Percentiles rank a stretch among this genome's conserved stretches.
These are phyloP conservation scores for Leptinotarsa juncta DNA, from an alignment of 2,888 invertebrate species.

Conservation along the genomic window DNA sequence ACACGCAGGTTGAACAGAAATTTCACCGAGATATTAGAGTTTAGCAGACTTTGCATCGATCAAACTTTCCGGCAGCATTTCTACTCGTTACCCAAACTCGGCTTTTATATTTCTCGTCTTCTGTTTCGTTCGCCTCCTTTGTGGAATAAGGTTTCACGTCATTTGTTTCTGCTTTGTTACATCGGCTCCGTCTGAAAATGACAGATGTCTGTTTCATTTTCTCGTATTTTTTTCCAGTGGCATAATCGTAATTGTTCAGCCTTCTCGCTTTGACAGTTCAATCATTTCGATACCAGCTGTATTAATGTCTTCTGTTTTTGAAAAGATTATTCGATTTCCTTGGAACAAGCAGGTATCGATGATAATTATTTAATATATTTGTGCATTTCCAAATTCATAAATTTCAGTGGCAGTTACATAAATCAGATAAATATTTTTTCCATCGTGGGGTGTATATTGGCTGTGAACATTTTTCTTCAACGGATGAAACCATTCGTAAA, in stretches of 20 bases:
- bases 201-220: slow-evolving; percentile 32
- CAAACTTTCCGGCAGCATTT: not conserved
- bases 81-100: slow-evolving; percentile 13
- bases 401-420: too few relatives aligned
- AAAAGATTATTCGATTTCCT: slow-evolving; percentile 17
- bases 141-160: slow-evolving; percentile 29
- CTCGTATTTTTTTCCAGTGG: slow-evolving; percentile 28
- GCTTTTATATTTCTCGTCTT: slow-evolving; percentile 16
- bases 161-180: slow-evolving; percentile 38
- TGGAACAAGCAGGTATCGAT: not conserved
- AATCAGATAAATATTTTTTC: too few relatives aligned
- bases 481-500: too few relatives aligned
- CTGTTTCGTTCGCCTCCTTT: slow-evolving; percentile 26
- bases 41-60: slow-evolving; percentile 20
- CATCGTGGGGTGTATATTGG: too few relatives aligned
- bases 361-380: not conserved
- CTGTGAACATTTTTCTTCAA: too few relatives aligned
- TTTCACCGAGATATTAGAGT: slow-evolving; percentile 33
- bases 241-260: slow-evolving; percentile 29
- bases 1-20: slow-evolving; percentile 20
- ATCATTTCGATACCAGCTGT: slow-evolving; percentile 31
- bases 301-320: slow-evolving; percentile 18
- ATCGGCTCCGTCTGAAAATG: slow-evolving; percentile 30
- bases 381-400: too few relatives aligned
- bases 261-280: slow-evolving; percentile 23